phyloP scores from a whole-genome alignment of 2,888 invertebrate species.

The Xestia sexstrigata region DNA sequence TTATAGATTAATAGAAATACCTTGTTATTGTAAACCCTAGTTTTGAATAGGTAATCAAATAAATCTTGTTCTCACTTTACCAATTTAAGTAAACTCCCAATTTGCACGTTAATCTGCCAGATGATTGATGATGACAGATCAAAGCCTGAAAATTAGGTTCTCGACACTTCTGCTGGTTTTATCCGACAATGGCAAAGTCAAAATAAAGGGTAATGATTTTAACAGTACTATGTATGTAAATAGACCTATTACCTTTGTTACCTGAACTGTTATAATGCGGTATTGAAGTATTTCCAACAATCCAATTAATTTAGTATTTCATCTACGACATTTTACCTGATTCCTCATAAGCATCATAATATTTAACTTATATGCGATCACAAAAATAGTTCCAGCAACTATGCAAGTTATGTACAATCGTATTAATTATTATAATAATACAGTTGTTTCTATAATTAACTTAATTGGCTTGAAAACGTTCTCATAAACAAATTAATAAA shows the following conservation, averaged over 20 bases:
- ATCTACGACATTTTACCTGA: background rate
- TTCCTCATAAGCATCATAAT: background rate
- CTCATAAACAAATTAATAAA: constrained; percentile 37
- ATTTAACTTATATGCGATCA: background rate
- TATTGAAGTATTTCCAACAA: background rate
- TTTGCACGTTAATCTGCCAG: background rate
- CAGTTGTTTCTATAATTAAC: constrained; percentile 31
- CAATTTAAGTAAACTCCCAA: background rate
- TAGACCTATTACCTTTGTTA: background rate
- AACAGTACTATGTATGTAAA: background rate
- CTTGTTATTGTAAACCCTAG: background rate
- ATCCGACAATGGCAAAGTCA: background rate
- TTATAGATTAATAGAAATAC: too few relatives aligned
- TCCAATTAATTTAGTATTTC: background rate
- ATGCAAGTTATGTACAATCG: background rate
- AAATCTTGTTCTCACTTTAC: background rate
- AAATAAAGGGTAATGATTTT: background rate
- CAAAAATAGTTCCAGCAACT: background rate
- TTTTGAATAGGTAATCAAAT: background rate
- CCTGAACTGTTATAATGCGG: background rate
- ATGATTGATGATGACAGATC: too few relatives aligned
- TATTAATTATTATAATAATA: constrained; percentile 10
- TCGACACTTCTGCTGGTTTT: background rate
- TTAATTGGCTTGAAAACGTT: constrained; percentile 36
- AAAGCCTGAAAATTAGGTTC: background rate